These are phyloP conservation scores for Archaeoteleia sp. DNA, from an alignment of 2,888 invertebrate genomes.

Conservation along the genomic window DNA sequence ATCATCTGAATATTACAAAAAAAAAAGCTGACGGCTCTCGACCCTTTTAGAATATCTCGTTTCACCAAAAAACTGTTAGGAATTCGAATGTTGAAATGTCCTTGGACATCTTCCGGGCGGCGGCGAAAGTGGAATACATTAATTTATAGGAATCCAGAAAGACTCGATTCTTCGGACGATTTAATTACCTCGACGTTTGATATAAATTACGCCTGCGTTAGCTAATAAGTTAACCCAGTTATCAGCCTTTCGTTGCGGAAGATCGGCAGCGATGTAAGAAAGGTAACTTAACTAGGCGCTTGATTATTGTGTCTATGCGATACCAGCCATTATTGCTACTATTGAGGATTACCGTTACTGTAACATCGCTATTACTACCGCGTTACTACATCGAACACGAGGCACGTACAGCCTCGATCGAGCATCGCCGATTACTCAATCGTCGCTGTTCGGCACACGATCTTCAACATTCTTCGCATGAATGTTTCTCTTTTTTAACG, in stretches of 20 bases:
- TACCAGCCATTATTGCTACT: slow-evolving; percentile 12
- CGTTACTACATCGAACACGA: slow-evolving; percentile 53
- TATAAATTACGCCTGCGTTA: slow-evolving; percentile 5
- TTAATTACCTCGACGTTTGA: slow-evolving; percentile 12
- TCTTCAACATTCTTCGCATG: background rate
- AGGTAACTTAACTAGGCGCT: background rate
- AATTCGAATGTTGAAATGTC: no score
- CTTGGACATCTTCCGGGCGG: no score
- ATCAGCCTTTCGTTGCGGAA: background rate
- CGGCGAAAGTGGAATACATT: no score
- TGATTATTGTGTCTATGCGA: slow-evolving; percentile 16
- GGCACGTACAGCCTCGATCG: slow-evolving; percentile 3
- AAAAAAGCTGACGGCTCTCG: no score
- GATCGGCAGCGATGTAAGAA: background rate
- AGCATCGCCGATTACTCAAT: slow-evolving; percentile 47
- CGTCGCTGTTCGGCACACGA: slow-evolving; percentile 4
- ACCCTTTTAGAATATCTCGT: no score
- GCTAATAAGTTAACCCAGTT: slow-evolving; percentile 1
- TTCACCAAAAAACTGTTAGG: no score
- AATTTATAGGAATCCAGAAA: background rate
- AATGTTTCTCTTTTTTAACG: background rate
- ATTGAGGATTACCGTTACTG: slow-evolving; percentile 54
- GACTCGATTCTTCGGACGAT: background rate
- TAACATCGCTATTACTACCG: slow-evolving; percentile 47
- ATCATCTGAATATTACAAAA: background rate